A percentile compares a stretch with the other conserved stretches of the same genome.
Evolutionary conservation across 2,113 vertebrate species (phyloP).

Genomic region (Caracal caracal): DNA sequence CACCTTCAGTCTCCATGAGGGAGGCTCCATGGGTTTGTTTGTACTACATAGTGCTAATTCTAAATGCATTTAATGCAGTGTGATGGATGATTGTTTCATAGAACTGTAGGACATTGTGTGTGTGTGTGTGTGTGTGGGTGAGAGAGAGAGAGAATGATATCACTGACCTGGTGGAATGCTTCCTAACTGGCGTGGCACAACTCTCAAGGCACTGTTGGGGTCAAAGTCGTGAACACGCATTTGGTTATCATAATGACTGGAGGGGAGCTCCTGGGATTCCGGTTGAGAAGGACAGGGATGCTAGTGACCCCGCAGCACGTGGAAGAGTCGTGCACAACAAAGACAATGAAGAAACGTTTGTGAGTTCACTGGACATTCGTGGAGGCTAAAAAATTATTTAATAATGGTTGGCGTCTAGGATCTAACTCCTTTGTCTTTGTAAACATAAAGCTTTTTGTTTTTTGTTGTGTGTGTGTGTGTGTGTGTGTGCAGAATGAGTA

Average conservation of each 20-base stretch:
- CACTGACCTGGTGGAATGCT: too few species aligned
- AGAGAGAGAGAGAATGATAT: too few species aligned
- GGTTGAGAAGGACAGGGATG: too few species aligned
- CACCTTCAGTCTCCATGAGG: too few species aligned
- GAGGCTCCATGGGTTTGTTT: fast-evolving
- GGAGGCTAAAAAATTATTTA: background rate
- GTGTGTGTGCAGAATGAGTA: background rate
- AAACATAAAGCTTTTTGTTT: background rate
- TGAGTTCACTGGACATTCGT: background rate
- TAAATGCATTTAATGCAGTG: background rate
- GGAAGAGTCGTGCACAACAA: background rate
- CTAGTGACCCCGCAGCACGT: background rate
- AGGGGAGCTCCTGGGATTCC: background rate
- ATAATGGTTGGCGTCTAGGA: background rate
- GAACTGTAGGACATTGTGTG: background rate
- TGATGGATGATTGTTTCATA: background rate
- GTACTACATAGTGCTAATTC: background rate
- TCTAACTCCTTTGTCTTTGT: background rate
- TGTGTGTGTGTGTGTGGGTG: too few species aligned
- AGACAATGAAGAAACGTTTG: background rate
- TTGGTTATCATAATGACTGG: background rate
- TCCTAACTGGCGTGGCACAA: background rate
- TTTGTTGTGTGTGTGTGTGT: background rate
- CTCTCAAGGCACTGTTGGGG: background rate
- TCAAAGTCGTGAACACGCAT: background rate